These are phyloP conservation scores for Phodopus roborovskii DNA, from an alignment of 2,113 vertebrate species.

Conservation along the genomic window DNA sequence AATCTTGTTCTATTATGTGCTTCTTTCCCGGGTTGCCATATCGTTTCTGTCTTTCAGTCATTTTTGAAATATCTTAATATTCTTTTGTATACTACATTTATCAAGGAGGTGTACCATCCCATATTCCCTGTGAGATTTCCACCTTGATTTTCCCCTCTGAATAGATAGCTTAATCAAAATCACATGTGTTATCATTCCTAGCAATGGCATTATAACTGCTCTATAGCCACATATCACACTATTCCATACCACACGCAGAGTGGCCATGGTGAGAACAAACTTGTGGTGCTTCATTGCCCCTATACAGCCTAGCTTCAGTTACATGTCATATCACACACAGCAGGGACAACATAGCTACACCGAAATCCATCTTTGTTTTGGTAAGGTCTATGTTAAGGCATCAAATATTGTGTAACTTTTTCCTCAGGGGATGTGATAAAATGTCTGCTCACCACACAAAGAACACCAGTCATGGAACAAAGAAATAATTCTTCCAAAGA, in stretches of 20 bases:
- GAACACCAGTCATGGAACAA: neutral
- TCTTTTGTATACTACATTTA: neutral
- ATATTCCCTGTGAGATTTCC: neutral
- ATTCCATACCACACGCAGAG: neutral
- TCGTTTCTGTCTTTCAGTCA: neutral
- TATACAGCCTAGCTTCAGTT: neutral
- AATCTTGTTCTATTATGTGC: neutral
- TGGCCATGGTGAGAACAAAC: neutral
- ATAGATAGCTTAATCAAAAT: neutral
- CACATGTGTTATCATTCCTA: neutral
- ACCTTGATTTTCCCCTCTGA: neutral
- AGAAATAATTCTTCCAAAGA: neutral
- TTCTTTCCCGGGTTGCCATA: neutral
- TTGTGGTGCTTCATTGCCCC: neutral
- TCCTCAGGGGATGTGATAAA: neutral
- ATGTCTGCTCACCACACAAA: neutral
- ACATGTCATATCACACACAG: neutral
- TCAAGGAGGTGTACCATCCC: neutral
- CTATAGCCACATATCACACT: neutral
- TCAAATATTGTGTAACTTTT: neutral
- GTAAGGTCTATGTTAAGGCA: neutral
- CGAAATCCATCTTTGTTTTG: neutral
- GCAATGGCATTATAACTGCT: neutral
- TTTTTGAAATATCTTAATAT: neutral
- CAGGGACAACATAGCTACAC: neutral